A percentile compares a stretch with the other conserved stretches of the same genome.
These are phyloP conservation scores for Sibirionetta formosa DNA, from an alignment of 2,797 vertebrate species.

Conservation along the genomic window DNA sequence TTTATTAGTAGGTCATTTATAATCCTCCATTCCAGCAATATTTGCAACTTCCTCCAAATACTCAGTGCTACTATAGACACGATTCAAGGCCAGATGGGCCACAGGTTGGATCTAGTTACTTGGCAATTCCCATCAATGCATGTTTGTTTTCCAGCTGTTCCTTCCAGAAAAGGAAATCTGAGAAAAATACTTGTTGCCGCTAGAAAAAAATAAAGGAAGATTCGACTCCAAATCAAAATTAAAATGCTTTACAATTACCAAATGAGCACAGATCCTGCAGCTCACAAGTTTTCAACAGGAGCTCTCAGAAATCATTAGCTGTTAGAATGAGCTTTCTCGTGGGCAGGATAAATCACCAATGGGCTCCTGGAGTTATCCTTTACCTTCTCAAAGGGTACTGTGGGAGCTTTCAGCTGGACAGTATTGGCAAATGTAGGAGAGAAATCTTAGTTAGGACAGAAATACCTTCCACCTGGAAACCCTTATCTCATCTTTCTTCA, in stretches of 20 bases:
- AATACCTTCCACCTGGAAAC: background rate
- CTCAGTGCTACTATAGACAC: background rate
- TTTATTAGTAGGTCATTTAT: background rate
- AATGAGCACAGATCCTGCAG: rapidly evolving
- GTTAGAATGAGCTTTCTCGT: background rate
- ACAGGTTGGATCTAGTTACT: background rate
- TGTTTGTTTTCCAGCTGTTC: background rate
- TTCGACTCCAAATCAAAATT: background rate
- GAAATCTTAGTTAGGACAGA: background rate
- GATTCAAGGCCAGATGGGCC: background rate
- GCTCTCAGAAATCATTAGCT: background rate
- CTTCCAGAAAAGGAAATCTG: background rate
- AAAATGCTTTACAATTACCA: constrained; percentile 19
- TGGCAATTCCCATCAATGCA: background rate
- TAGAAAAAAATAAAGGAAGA: background rate
- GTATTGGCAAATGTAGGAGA: background rate
- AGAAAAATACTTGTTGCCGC: background rate
- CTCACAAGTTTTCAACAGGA: background rate
- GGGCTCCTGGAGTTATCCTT: background rate
- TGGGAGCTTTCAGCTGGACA: background rate
- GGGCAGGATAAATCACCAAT: background rate
- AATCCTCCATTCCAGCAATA: background rate
- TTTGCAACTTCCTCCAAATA: background rate
- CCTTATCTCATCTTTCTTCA: background rate
- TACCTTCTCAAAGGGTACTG: background rate